Evolutionary conservation across 2,797 vertebrate species (phyloP).

Genomic region (Sphenodon punctatus): DNA sequence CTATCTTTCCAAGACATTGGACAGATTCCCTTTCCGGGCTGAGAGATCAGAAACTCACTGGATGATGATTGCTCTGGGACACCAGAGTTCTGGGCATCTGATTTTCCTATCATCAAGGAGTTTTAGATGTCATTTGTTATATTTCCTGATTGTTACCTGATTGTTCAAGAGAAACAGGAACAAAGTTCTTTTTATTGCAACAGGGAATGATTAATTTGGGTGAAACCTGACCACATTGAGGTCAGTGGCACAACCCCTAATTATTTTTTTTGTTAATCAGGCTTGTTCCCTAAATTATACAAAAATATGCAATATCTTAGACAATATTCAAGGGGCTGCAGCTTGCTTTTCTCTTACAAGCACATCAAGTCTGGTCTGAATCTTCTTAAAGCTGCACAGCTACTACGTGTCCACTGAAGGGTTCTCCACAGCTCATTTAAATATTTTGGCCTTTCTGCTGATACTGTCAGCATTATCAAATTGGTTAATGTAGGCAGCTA

Average conservation of each 20-base stretch:
- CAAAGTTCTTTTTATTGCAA: not conserved
- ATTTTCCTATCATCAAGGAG: not conserved
- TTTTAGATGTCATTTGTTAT: not conserved
- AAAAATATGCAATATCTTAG: no score
- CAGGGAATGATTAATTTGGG: no score
- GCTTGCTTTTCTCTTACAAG: not conserved
- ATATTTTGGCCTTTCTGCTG: not conserved
- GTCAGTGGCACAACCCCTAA: no score
- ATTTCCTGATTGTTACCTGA: not conserved
- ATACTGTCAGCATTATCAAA: not conserved
- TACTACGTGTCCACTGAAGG: not conserved
- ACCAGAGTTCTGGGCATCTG: not conserved
- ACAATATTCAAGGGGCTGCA: not conserved
- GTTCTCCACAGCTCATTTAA: not conserved
- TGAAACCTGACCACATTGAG: no score
- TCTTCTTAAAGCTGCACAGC: not conserved
- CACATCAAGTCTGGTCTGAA: not conserved
- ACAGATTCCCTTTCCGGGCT: no score
- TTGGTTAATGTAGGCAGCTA: not conserved
- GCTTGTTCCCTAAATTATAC: no score
- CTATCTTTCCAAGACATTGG: no score
- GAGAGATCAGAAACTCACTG: no score
- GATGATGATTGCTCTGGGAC: no score
- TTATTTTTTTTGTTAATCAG: no score
- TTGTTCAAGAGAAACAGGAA: not conserved